A percentile compares a stretch with the other conserved stretches of the same genome.
Evolutionary conservation across 1,140 invertebrate genomes (phyloP).

Genomic region (Stegodyphus dumicola): DNA sequence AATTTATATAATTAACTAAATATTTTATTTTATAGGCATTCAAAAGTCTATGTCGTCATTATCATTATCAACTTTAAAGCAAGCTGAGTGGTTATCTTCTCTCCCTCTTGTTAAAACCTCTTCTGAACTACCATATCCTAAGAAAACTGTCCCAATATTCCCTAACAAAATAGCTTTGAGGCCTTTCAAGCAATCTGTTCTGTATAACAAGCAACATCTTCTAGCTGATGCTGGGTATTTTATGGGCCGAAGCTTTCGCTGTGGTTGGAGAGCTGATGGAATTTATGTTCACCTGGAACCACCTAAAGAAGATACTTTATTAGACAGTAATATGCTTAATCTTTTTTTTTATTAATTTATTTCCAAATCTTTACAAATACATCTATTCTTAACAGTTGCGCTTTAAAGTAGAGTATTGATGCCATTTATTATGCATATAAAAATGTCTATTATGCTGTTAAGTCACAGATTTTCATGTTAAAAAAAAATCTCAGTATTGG

Average conservation of each 20-base stretch:
- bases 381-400: too few species aligned
- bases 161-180: conserved; percentile 60
- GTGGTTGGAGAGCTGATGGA: conserved; percentile 79
- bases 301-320: not conserved
- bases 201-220: conserved; percentile 69
- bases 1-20: too few species aligned
- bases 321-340: too few species aligned
- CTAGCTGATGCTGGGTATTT: conserved; percentile 75
- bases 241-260: conserved; percentile 78
- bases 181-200: conserved; percentile 63
- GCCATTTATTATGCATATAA: too few species aligned
- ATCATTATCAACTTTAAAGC: conserved; percentile 13
- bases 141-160: conserved; percentile 50
- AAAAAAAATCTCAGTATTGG: too few species aligned
- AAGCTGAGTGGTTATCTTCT: conserved; percentile 22
- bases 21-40: conserved; percentile 10
- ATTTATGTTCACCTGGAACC: conserved; percentile 71
- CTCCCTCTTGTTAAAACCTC: conserved; percentile 33
- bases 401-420: too few species aligned
- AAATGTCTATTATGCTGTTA: too few species aligned
- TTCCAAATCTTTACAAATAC: too few species aligned
- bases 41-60: conserved; percentile 35
- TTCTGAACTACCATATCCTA: not conserved
- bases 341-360: too few species aligned
- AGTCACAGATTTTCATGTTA: too few species aligned